Percentiles rank a stretch among this genome's conserved stretches.
phyloP scores from a whole-genome alignment of 2,888 invertebrate genomes.

The Lasioglossum malachurum region DNA sequence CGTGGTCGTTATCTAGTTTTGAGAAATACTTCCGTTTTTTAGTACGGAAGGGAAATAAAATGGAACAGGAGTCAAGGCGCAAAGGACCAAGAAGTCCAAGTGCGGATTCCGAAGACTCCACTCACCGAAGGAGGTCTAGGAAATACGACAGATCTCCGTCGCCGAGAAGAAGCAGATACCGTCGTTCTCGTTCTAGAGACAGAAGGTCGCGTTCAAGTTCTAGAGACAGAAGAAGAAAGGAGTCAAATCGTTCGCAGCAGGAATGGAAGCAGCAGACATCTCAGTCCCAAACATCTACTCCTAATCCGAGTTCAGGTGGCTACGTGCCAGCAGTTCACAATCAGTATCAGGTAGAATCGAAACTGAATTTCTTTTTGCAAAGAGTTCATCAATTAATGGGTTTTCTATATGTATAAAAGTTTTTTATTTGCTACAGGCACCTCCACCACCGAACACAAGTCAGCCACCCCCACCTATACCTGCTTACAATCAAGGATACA shows the following conservation, averaged over 20 bases:
- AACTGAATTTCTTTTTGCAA: neutral
- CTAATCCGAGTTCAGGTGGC: slow-evolving; percentile 71
- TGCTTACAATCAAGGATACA: slow-evolving; percentile 80
- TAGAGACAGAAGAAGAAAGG: slow-evolving; percentile 80
- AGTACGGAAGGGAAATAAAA: slow-evolving; percentile 27
- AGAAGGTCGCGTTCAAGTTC: slow-evolving; percentile 80
- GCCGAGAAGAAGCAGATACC: slow-evolving; percentile 80
- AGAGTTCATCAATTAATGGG: neutral
- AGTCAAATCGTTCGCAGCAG: slow-evolving; percentile 72
- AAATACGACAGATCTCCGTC: slow-evolving; percentile 82
- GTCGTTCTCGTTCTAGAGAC: slow-evolving; percentile 80
- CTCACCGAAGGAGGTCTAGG: slow-evolving; percentile 79
- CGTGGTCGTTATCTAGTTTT: neutral
- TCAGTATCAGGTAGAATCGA: slow-evolving; percentile 79
- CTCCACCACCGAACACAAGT: slow-evolving; percentile 81
- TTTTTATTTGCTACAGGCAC: slow-evolving; percentile 68
- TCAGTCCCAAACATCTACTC: slow-evolving; percentile 67
- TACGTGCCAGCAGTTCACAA: slow-evolving; percentile 79
- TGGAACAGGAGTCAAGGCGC: slow-evolving; percentile 78
- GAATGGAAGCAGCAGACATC: slow-evolving; percentile 79
- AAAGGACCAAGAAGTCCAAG: slow-evolving; percentile 82
- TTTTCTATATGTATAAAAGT: neutral
- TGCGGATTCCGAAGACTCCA: slow-evolving; percentile 81
- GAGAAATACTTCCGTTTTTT: neutral
- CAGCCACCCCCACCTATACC: slow-evolving; percentile 81